Conservation (phyloP, 2,888 invertebrate species). For the Heteropelma amictum region DNA sequence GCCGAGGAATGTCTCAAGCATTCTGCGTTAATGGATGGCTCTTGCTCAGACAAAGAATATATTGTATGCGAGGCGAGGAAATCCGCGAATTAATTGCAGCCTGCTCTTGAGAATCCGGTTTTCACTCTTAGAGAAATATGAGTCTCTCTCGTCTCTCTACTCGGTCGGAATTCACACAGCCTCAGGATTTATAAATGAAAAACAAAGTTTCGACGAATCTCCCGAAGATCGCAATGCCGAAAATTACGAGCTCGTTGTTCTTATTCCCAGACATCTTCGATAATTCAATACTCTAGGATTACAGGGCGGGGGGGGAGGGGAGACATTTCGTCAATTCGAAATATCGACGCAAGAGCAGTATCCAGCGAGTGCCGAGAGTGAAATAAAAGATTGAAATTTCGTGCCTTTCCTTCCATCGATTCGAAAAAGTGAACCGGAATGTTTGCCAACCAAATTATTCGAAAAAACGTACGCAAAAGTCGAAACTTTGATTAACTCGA, state of each 20-base stretch:
- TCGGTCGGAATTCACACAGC: neutral
- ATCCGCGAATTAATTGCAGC: slow-evolving; percentile 44
- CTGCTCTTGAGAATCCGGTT: slow-evolving; percentile 10
- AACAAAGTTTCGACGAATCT: slow-evolving; percentile 22
- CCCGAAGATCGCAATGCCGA: neutral
- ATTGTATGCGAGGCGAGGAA: slow-evolving; percentile 31
- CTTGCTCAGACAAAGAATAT: slow-evolving; percentile 15
- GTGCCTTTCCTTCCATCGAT: too few relatives aligned
- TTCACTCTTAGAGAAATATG: slow-evolving; percentile 27
- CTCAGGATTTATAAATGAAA: too few relatives aligned
- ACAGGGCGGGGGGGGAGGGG: too few relatives aligned
- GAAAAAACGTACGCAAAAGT: too few relatives aligned
- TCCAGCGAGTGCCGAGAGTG: too few relatives aligned
- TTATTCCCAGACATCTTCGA: neutral
- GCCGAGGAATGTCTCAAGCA: neutral
- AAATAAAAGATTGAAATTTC: too few relatives aligned
- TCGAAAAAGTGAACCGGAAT: too few relatives aligned
- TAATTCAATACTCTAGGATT: neutral
- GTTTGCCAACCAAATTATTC: too few relatives aligned
- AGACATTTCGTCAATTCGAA: too few relatives aligned
- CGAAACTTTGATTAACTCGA: too few relatives aligned
- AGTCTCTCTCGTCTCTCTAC: slow-evolving; percentile 16
- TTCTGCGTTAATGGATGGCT: slow-evolving; percentile 30
- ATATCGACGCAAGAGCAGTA: too few relatives aligned
- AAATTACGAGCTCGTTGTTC: slow-evolving; percentile 37